phyloP scores from a whole-genome alignment of 2,888 invertebrate species.

The Tenthredo distinguenda region DNA sequence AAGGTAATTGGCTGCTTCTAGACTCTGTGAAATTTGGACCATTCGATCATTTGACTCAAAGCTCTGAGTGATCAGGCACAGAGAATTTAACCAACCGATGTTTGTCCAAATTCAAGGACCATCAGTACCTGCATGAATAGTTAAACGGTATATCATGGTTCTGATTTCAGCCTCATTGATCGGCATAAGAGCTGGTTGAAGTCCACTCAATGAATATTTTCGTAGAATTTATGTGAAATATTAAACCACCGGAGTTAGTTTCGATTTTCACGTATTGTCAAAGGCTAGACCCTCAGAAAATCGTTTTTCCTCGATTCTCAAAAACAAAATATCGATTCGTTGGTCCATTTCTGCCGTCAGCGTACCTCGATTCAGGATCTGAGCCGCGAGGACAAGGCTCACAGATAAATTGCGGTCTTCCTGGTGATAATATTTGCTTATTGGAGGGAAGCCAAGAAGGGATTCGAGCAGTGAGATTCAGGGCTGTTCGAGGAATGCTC shows the following conservation, averaged over 20 bases:
- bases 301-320: neutral
- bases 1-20: neutral
- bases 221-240: neutral
- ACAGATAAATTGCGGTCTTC: conserved; percentile 12
- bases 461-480: neutral
- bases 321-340: neutral
- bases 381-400: neutral
- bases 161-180: conserved; percentile 2
- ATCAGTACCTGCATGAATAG: neutral
- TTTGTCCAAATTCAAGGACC: neutral
- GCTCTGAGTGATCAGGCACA: neutral
- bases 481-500: neutral
- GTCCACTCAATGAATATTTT: neutral
- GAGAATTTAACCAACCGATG: conserved; percentile 8
- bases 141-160: neutral
- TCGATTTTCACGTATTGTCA: neutral
- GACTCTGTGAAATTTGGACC: neutral
- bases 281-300: neutral
- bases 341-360: neutral
- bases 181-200: neutral
- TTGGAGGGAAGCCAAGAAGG: conserved; percentile 21
- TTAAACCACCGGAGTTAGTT: neutral
- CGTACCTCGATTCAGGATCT: neutral
- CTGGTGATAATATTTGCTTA: conserved; percentile 3
- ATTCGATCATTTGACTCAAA: neutral